These are phyloP conservation scores for Hippolais icterina DNA, from an alignment of 2,113 vertebrate species.

Conservation along the genomic window DNA sequence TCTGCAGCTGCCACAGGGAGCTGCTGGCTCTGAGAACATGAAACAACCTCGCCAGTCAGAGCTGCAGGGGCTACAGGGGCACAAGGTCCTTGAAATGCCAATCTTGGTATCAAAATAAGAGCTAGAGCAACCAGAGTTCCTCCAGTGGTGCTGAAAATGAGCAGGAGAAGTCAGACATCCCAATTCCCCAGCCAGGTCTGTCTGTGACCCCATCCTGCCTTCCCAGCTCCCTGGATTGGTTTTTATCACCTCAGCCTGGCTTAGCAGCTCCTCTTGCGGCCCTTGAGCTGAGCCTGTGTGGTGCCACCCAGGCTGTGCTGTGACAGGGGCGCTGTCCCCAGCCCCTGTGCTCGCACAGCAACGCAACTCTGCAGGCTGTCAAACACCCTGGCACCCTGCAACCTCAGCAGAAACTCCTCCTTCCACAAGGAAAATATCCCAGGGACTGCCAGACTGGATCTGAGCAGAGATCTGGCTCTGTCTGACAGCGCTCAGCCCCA, in stretches of 20 bases:
- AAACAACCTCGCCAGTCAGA: background rate
- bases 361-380: background rate
- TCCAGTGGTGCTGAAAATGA: background rate
- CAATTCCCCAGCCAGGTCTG: background rate
- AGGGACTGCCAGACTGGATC: background rate
- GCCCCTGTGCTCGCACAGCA: background rate
- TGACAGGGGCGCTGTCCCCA: background rate
- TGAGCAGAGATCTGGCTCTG: background rate
- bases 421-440: background rate
- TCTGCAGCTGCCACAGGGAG: background rate
- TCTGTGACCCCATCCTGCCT: background rate
- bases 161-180: background rate
- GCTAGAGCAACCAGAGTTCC: background rate
- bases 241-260: background rate
- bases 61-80: background rate
- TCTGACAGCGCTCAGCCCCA: background rate
- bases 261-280: background rate
- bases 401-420: background rate
- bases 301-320: background rate
- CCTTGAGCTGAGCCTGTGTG: background rate
- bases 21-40: background rate
- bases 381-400: background rate
- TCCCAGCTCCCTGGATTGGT: background rate
- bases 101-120: background rate
- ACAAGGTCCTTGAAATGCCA: background rate